These are phyloP conservation scores for Brachypterus glaber DNA, from an alignment of 2,888 invertebrate genomes.

Conservation along the genomic window DNA sequence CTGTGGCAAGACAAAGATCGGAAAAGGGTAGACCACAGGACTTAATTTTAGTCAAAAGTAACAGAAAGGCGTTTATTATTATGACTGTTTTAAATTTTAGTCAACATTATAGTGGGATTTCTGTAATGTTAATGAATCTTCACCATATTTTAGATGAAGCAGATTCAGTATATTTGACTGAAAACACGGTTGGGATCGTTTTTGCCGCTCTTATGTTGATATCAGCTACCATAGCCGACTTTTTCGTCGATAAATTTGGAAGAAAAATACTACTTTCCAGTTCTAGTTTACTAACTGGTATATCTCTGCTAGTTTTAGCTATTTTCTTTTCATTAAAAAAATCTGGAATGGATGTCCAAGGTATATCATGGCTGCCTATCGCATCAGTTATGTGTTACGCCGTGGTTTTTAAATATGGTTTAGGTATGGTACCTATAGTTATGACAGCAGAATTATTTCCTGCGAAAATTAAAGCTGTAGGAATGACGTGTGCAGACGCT, in stretches of 20 bases:
- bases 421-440: conserved; percentile 38
- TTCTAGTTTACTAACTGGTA: conserved; percentile 33
- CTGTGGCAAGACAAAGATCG: conserved; percentile 33
- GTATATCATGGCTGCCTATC: conserved; percentile 28
- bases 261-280: conserved; percentile 31
- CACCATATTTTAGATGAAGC: conserved; percentile 33
- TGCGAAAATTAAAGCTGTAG: conserved; percentile 38
- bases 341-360: conserved; percentile 24
- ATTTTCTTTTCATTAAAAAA: conserved; percentile 33
- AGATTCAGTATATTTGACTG: conserved; percentile 28
- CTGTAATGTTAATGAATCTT: conserved; percentile 38
- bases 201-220: conserved; percentile 34
- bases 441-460: conserved; percentile 39
- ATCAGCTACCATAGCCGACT: conserved; percentile 30
- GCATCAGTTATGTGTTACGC: conserved; percentile 28
- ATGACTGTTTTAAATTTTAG: conserved; percentile 36
- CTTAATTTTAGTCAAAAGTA: conserved; percentile 32
- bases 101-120: conserved; percentile 38
- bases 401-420: conserved; percentile 34
- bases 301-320: conserved; percentile 31
- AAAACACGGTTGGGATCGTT: conserved; percentile 30
- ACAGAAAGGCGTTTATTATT: conserved; percentile 35
- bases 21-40: conserved; percentile 36
- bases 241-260: conserved; percentile 34
- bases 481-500: conserved; percentile 37